These are phyloP conservation scores for Xanthostigma xanthostigma DNA, from an alignment of 2,888 invertebrate genomes.

Conservation along the genomic window DNA sequence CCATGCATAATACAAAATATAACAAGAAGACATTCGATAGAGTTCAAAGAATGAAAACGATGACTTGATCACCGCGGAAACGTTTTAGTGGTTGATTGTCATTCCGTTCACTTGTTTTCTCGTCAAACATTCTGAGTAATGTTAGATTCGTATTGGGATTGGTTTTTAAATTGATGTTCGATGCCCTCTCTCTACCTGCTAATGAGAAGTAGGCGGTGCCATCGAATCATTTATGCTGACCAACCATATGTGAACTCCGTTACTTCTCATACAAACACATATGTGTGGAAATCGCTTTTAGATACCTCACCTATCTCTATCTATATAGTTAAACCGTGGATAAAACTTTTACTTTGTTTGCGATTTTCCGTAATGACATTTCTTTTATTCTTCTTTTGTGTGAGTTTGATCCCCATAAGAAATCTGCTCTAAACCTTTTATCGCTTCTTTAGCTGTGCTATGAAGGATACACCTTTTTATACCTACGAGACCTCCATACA, in stretches of 20 bases:
- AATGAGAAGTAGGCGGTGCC: constrained; percentile 29
- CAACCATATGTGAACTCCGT: constrained; percentile 23
- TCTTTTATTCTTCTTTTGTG: constrained; percentile 3
- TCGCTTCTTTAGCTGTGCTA: too few species aligned
- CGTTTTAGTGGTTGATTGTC: too few species aligned
- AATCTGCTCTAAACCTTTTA: too few species aligned
- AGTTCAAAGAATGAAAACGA: too few species aligned
- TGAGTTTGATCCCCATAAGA: not conserved
- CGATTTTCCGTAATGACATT: not conserved
- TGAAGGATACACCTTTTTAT: too few species aligned
- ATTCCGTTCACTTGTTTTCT: too few species aligned
- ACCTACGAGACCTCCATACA: too few species aligned
- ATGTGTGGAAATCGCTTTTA: constrained; percentile 1
- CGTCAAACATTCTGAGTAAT: too few species aligned
- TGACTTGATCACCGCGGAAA: too few species aligned
- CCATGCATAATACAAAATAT: too few species aligned
- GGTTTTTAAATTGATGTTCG: constrained; percentile 31
- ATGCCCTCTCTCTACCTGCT: constrained; percentile 25
- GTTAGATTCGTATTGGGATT: constrained; percentile 16
- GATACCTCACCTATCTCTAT: not conserved
- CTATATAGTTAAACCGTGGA: not conserved
- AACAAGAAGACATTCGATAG: too few species aligned
- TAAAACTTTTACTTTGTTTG: constrained; percentile 3
- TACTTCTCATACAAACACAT: not conserved
- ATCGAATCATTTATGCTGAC: constrained; percentile 30